Base-by-base conservation (phyloP, 2,888 invertebrate species). In the Julus scanicus region DNA sequence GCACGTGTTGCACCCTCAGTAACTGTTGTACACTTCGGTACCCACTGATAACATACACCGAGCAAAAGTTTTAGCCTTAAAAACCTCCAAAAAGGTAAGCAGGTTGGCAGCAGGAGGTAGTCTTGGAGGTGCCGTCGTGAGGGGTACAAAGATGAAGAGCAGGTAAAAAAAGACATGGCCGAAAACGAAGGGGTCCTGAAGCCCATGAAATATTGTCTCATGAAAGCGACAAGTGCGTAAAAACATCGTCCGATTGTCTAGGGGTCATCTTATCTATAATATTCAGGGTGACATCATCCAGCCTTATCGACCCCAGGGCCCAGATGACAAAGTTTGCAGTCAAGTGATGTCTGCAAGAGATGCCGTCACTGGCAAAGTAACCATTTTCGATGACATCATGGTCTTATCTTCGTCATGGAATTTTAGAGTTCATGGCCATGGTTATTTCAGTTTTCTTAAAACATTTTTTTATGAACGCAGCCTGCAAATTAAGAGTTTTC, bases 401-500 rank as follows among this genome's bases (percentile, higher is more conserved):
- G n/a, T n/a, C 6, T 63, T n/a, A 63, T 63, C 63, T 63, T n/a
- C 17, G 20, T 63, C n/a, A 63, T 2, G 63, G 63, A 63, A 63
- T 63, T 63, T 63, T 63, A 63, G 63, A 63, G 63, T 63, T 63
- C 63, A 63, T 63, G 63, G 63, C n/a, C 63, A 63, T 5, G 13
- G 63, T n/a, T n/a, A n/a, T 63, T 17, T 17, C 17, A 8, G n/a
- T n/a, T n/a, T n/a, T 63, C 63, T 63, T n/a, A 63, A 63, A 63
- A n/a, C 63, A 63, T n/a, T 63, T 63, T 63, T 63, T 63, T 63
- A n/a, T 63, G 63, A 63, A 63, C 11, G 57, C n/a, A 6, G 63
- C 6, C n/a, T 63, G 63, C 15, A 63, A n/a, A n/a, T 63, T 63
- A 11, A 11, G 0, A 63, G 63, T n/a, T 63, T n/a, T 63, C 63